A percentile compares a stretch with the other conserved stretches of the same genome.
phyloP scores from a whole-genome alignment of 2,113 vertebrate species.

The Abramis brama region DNA sequence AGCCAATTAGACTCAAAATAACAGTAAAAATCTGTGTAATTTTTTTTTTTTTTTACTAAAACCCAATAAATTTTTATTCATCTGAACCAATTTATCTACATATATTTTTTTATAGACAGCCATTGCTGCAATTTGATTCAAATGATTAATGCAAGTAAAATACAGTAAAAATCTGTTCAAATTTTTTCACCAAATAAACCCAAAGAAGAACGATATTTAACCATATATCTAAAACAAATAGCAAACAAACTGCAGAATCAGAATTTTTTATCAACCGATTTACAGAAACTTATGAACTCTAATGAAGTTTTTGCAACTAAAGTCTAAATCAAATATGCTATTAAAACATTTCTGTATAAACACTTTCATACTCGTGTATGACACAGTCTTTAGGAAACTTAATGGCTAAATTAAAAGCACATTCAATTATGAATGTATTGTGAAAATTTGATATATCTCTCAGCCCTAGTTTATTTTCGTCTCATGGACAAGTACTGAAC shows the following conservation, averaged over 20 bases:
- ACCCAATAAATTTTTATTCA: background rate
- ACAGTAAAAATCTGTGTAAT: no score
- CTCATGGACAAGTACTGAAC: background rate
- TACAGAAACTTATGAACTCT: background rate
- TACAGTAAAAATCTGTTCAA: no score
- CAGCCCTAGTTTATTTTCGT: conserved; percentile 6
- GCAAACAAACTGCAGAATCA: background rate
- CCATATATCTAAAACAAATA: no score
- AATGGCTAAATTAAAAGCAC: background rate
- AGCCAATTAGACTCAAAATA: background rate
- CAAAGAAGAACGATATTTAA: no score
- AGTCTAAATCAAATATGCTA: background rate
- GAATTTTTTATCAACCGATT: background rate
- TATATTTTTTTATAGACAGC: background rate
- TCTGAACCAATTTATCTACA: background rate
- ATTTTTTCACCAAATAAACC: no score
- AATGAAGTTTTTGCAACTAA: background rate
- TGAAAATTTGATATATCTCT: background rate
- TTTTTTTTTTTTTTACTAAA: background rate
- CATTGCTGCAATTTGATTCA: background rate
- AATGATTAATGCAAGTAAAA: background rate
- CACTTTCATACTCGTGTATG: background rate
- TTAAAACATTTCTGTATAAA: background rate
- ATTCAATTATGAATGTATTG: background rate
- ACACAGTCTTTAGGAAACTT: background rate